Evolutionary conservation across 2,797 vertebrate species (phyloP), one percentile per base, ranked within the genome.

Genomic region (Poecile montanus): DNA sequence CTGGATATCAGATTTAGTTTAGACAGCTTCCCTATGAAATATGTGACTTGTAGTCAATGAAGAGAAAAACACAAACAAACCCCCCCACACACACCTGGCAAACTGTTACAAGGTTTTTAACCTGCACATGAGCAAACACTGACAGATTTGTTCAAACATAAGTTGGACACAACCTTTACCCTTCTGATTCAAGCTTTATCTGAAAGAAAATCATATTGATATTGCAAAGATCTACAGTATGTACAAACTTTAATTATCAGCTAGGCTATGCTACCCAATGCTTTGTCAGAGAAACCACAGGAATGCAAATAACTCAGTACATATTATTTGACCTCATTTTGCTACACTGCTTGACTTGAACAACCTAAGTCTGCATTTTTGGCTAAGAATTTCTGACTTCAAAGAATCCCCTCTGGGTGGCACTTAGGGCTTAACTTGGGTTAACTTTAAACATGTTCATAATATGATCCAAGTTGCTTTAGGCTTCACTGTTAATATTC

Each of bases 311-410:
- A 95, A 79, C 53, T 75, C 50, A 80, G 40, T 68, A 32, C 71
- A 71, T 67, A 78, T 63, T 91, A 42, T 74, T 93, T 95, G 77
- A 91, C 42, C 51, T 68, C 67, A 54, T 91, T 95, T 96, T 95
- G 19, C 60, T 94, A 26, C 47, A 57, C 36, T 88, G 15, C 32
- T 94, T 89, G 40, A 25, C 56, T 89, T 75, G 58, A 89, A 82
- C 44, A 57, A 63, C 30, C 2, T 27, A 51, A 57, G 20, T 30
- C 40, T 87, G 27, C 23, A 61, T 42, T 92, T 93, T 85, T 87
- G 61, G 45, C 47, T 44, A 78, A 89, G 66, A 93, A 78, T 58
- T 91, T 92, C 58, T 30, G 17, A 19, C 88, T 92, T 92, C 48
- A 85, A 53, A 85, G 61, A 68, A 32, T 88, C 19, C 47, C 44